phyloP scores from a whole-genome alignment of 2,113 vertebrate species.

The Xyrauchen texanus region DNA sequence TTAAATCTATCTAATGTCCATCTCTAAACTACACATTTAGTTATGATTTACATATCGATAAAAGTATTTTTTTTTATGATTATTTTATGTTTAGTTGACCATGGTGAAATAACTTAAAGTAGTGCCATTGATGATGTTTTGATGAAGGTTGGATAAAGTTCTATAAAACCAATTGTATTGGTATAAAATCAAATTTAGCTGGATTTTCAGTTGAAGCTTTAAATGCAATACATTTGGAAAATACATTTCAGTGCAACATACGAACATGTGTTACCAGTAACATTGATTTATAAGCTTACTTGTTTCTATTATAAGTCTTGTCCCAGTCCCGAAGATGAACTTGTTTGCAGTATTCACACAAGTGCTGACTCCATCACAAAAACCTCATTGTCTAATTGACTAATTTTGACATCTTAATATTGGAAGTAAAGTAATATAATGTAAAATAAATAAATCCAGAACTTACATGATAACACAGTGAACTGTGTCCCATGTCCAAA shows the following conservation, averaged over 20 bases:
- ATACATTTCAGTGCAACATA: neutral
- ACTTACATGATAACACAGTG: neutral
- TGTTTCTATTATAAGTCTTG: constrained; percentile 47
- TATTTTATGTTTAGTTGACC: too few relatives aligned
- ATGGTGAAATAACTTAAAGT: too few relatives aligned
- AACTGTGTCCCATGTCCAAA: neutral
- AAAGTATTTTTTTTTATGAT: too few relatives aligned
- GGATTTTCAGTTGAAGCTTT: neutral
- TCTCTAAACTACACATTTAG: too few relatives aligned
- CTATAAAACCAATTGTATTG: neutral
- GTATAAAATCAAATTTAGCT: too few relatives aligned
- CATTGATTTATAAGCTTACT: constrained; percentile 39
- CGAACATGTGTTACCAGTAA: neutral
- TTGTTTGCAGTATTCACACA: constrained; percentile 34
- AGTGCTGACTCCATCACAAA: constrained; percentile 23
- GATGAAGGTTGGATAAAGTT: too few relatives aligned
- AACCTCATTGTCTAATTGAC: neutral
- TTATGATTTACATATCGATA: too few relatives aligned
- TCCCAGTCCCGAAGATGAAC: constrained; percentile 56
- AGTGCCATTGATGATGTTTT: too few relatives aligned
- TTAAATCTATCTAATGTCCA: too few relatives aligned
- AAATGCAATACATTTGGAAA: neutral
- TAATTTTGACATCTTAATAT: neutral
- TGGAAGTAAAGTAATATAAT: neutral
- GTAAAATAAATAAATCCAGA: neutral